phyloP scores from a whole-genome alignment of 2,888 invertebrate genomes.

The Alcis repandata region DNA sequence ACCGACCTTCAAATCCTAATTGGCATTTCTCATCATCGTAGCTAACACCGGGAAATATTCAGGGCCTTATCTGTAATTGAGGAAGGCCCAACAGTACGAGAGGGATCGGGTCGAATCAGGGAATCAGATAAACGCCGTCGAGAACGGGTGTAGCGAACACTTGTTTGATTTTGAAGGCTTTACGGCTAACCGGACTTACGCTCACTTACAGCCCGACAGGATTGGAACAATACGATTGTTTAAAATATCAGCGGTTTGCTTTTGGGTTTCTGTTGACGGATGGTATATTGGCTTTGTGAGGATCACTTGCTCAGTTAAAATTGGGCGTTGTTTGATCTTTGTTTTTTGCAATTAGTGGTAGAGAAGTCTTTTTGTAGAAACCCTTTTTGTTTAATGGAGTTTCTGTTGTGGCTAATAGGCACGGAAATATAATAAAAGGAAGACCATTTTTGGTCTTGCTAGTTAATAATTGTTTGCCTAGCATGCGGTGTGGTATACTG shows the following conservation, averaged over 20 bases:
- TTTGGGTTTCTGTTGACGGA: slow-evolving; percentile 12
- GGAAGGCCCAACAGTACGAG: slow-evolving; percentile 53
- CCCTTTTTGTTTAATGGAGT: neutral
- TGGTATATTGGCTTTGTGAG: slow-evolving; percentile 9
- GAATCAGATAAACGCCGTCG: slow-evolving; percentile 60
- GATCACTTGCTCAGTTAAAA: neutral
- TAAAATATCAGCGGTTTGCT: slow-evolving; percentile 28
- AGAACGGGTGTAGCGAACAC: slow-evolving; percentile 61
- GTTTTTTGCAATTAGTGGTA: slow-evolving; percentile 3
- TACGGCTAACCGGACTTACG: slow-evolving; percentile 58
- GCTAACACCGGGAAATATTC: slow-evolving; percentile 54
- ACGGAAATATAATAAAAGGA: neutral
- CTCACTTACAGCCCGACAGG: slow-evolving; percentile 58
- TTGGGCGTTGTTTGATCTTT: slow-evolving; percentile 1
- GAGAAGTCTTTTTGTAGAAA: neutral
- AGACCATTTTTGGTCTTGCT: neutral
- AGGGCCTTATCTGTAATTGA: slow-evolving; percentile 62
- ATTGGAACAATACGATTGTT: slow-evolving; percentile 38
- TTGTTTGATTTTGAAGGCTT: slow-evolving; percentile 72
- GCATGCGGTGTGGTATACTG: too few species aligned
- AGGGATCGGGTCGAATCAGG: slow-evolving; percentile 57
- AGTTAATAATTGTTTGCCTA: too few species aligned
- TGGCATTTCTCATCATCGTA: slow-evolving; percentile 53
- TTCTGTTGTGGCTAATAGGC: neutral
- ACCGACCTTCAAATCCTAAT: slow-evolving; percentile 47